Percentiles rank a stretch among this genome's conserved stretches.
Evolutionary conservation across 2,888 invertebrate genomes (phyloP).

Genomic region (Dicycla oo): DNA sequence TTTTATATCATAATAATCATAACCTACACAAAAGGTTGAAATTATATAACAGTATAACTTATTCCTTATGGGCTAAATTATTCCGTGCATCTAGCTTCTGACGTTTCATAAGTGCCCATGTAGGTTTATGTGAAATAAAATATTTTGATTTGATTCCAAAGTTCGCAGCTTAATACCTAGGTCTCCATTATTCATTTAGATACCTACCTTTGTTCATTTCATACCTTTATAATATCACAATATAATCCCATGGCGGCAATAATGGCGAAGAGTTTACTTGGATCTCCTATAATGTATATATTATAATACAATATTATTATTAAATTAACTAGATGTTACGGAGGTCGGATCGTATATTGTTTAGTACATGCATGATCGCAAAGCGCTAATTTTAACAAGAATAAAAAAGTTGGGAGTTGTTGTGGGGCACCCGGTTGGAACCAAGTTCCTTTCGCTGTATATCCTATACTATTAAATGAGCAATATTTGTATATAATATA

Average conservation of each 20-base stretch:
- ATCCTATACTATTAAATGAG: no score
- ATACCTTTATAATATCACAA: neutral
- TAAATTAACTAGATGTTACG: neutral
- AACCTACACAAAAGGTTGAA: neutral
- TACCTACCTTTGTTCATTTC: slow-evolving; percentile 5
- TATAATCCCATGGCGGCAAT: slow-evolving; percentile 1
- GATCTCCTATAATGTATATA: neutral
- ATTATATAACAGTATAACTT: neutral
- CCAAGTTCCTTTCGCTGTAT: no score
- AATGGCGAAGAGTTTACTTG: neutral
- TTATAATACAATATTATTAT: slow-evolving; percentile 2
- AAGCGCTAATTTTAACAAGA: neutral
- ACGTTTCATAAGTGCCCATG: no score
- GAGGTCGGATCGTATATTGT: neutral
- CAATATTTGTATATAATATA: no score
- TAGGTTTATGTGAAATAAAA: no score
- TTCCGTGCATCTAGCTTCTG: no score
- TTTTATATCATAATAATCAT: neutral
- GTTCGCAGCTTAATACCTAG: neutral
- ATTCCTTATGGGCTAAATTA: slow-evolving; percentile 1
- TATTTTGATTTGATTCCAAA: neutral
- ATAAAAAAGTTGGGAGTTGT: neutral
- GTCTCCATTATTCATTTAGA: neutral
- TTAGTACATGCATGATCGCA: neutral
- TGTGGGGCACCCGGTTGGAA: no score